These are phyloP conservation scores for Megalonaias nervosa DNA, from an alignment of 1,140 invertebrate genomes.

Conservation along the genomic window DNA sequence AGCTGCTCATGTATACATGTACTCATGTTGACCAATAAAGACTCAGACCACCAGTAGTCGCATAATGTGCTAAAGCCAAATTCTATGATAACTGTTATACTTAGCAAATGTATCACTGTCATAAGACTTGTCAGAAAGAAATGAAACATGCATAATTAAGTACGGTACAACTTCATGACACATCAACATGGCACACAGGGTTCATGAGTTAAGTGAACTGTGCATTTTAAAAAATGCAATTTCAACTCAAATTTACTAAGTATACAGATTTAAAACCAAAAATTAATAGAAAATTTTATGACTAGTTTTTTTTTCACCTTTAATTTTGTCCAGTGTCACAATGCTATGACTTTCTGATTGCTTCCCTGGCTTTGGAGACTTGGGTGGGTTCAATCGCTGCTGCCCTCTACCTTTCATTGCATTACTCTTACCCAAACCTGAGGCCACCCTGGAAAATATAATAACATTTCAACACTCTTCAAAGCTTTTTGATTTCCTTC, in stretches of 20 bases:
- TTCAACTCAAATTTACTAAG: neutral
- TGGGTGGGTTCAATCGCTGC: slow-evolving; percentile 40
- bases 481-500: slow-evolving; percentile 4
- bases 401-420: slow-evolving; percentile 39
- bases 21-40: too few species aligned
- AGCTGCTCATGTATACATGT: too few species aligned
- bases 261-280: too few species aligned
- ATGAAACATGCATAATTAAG: neutral
- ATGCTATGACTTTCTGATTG: slow-evolving; percentile 49
- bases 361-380: slow-evolving; percentile 47
- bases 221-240: neutral
- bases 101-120: too few species aligned
- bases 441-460: slow-evolving; percentile 46
- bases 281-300: too few species aligned
- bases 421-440: slow-evolving; percentile 49
- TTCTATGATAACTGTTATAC: too few species aligned
- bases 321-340: slow-evolving; percentile 61
- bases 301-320: slow-evolving; percentile 39
- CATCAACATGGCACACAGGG: too few species aligned
- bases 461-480: neutral
- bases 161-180: neutral
- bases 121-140: too few species aligned
- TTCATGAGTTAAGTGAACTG: neutral
- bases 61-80: too few species aligned
- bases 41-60: too few species aligned